Conservation (phyloP, 1,140 invertebrate genomes). For the Leptinotarsa defecta region DNA sequence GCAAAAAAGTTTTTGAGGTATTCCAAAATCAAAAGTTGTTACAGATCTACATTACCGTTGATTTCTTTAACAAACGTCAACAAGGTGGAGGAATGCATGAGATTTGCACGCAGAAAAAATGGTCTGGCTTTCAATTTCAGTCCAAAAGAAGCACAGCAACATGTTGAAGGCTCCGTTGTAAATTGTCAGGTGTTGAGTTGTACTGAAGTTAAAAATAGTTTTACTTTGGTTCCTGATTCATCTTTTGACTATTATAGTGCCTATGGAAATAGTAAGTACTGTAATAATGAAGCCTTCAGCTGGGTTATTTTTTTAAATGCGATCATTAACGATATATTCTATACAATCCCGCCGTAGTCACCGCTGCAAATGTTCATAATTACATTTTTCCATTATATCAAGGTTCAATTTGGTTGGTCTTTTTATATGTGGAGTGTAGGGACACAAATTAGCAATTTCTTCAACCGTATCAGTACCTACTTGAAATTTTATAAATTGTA, state of each 20-base stretch:
- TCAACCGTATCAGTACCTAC: too few species aligned
- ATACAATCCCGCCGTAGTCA: too few species aligned
- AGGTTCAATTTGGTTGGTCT: too few species aligned
- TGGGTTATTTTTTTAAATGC: too few species aligned
- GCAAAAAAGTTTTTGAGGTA: conserved; percentile 26
- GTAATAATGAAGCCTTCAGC: too few species aligned
- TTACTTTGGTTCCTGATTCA: conserved; percentile 59
- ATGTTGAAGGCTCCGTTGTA: conserved; percentile 1
- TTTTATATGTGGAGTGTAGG: too few species aligned
- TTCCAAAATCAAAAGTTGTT: conserved; percentile 44
- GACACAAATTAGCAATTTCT: too few species aligned
- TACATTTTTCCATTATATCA: too few species aligned
- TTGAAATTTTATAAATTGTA: too few species aligned
- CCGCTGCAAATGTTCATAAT: too few species aligned
- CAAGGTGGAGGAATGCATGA: conserved; percentile 57
- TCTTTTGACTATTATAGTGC: conserved; percentile 66
- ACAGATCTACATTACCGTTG: conserved; percentile 36
- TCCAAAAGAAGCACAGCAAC: conserved; percentile 49
- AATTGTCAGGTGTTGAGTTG: conserved; percentile 62
- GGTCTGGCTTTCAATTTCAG: conserved; percentile 69
- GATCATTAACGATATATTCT: too few species aligned
- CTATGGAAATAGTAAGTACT: conserved; percentile 60
- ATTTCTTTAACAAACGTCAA: conserved; percentile 34
- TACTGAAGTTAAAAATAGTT: conserved; percentile 61
- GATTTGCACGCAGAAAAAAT: conserved; percentile 62